Evolutionary conservation across 2,797 vertebrate genomes (phyloP).

Genomic region (Eospalax fontanierii): DNA sequence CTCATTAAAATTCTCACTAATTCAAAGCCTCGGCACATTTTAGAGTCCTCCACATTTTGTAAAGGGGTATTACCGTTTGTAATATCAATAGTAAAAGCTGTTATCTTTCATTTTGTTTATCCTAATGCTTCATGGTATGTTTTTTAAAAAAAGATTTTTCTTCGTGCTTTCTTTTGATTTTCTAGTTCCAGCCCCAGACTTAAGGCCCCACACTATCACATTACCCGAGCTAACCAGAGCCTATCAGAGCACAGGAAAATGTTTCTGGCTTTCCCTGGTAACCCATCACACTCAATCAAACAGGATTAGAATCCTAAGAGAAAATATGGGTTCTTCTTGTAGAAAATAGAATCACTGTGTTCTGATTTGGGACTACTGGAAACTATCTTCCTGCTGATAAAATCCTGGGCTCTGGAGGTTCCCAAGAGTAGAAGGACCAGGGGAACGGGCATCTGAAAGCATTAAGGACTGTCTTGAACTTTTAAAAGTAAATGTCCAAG

Average conservation of each 20-base stretch:
- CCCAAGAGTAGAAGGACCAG: background rate
- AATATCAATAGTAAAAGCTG: slow-evolving; percentile 1
- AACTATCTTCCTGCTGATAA: background rate
- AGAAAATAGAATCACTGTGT: background rate
- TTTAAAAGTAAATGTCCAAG: slow-evolving; percentile 29
- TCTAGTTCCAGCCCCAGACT: background rate
- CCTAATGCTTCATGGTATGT: slow-evolving; percentile 3
- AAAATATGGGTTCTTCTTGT: background rate
- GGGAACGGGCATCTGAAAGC: background rate
- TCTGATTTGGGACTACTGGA: slow-evolving; percentile 30
- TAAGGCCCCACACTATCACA: background rate
- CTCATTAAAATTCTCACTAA: background rate
- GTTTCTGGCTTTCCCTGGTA: background rate
- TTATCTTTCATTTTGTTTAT: slow-evolving; percentile 38
- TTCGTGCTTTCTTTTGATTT: slow-evolving; percentile 27
- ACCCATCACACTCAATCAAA: background rate
- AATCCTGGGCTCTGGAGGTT: background rate
- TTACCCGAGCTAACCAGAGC: background rate
- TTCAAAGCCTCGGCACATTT: slow-evolving; percentile 45
- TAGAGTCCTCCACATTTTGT: background rate
- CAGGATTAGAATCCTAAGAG: background rate
- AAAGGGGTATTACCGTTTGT: background rate
- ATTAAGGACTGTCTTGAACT: background rate
- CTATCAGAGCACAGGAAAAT: background rate
- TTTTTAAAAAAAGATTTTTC: background rate